Percentiles rank a stretch among this genome's conserved stretches.
Evolutionary conservation across 2,113 vertebrate species (phyloP).

Genomic region (Rhizomys pruinosus): DNA sequence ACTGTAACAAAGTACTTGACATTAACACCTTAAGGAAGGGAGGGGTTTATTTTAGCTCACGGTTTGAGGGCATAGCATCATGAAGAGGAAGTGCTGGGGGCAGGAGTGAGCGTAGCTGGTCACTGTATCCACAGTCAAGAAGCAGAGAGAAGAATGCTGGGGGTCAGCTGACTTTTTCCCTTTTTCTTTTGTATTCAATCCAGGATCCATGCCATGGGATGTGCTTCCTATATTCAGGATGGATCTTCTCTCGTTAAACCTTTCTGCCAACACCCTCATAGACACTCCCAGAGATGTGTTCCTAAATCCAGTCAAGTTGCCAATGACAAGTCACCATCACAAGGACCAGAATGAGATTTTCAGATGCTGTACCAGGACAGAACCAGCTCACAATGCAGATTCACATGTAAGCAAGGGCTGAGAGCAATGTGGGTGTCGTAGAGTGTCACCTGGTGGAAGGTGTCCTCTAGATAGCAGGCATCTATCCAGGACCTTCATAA

Average conservation of each 20-base stretch:
- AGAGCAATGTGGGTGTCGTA: background rate
- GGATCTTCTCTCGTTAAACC: background rate
- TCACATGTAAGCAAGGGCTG: background rate
- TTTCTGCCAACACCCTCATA: background rate
- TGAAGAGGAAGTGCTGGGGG: background rate
- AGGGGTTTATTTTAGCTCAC: background rate
- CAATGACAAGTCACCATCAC: background rate
- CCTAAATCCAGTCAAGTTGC: background rate
- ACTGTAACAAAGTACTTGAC: background rate
- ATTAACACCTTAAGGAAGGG: background rate
- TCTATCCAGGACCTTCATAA: rapidly evolving
- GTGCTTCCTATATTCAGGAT: background rate
- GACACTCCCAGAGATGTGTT: background rate
- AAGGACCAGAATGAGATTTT: background rate
- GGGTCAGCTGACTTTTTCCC: background rate
- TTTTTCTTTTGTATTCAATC: background rate
- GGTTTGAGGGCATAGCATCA: background rate
- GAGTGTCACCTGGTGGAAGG: background rate
- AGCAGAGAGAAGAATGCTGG: background rate
- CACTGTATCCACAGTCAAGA: background rate
- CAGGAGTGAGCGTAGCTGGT: background rate
- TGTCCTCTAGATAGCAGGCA: background rate
- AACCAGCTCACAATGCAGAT: rapidly evolving
- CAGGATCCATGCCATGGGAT: background rate
- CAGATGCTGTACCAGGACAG: background rate